Evolutionary conservation across 2,888 invertebrate species (phyloP).

Genomic region (Tipula lateralis): DNA sequence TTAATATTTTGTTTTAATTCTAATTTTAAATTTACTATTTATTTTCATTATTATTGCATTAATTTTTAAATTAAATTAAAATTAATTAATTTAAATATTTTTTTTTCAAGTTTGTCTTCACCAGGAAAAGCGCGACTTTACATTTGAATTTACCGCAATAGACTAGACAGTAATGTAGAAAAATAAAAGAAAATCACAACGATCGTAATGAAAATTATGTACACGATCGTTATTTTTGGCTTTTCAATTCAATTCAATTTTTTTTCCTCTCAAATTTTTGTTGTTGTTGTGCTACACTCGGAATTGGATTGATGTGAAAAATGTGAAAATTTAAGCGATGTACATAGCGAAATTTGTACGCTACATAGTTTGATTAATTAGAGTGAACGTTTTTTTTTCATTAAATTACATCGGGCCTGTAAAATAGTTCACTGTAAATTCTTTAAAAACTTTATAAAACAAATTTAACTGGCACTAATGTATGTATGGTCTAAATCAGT

Average conservation of each 20-base stretch:
- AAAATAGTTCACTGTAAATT: no score
- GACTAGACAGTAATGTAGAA: slow-evolving; percentile 11
- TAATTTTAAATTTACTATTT: neutral
- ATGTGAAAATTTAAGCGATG: neutral
- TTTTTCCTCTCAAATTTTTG: neutral
- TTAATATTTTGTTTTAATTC: neutral
- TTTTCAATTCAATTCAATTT: neutral
- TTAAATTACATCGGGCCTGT: no score
- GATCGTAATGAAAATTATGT: slow-evolving; percentile 11
- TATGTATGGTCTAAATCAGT: no score
- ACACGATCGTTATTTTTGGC: slow-evolving; percentile 13
- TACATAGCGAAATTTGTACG: no score
- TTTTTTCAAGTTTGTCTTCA: neutral
- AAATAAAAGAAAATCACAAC: neutral
- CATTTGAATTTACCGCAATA: neutral
- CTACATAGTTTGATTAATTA: no score
- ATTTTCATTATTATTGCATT: neutral
- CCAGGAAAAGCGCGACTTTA: slow-evolving; percentile 19
- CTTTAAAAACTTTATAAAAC: no score
- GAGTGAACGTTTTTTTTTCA: no score
- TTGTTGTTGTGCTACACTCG: neutral
- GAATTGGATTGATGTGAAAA: neutral
- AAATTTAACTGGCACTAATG: no score
- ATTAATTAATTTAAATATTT: neutral
- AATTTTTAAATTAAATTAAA: neutral